These are phyloP conservation scores for Rhinolophus sinicus DNA, from an alignment of 2,113 vertebrate genomes.

Conservation along the genomic window DNA sequence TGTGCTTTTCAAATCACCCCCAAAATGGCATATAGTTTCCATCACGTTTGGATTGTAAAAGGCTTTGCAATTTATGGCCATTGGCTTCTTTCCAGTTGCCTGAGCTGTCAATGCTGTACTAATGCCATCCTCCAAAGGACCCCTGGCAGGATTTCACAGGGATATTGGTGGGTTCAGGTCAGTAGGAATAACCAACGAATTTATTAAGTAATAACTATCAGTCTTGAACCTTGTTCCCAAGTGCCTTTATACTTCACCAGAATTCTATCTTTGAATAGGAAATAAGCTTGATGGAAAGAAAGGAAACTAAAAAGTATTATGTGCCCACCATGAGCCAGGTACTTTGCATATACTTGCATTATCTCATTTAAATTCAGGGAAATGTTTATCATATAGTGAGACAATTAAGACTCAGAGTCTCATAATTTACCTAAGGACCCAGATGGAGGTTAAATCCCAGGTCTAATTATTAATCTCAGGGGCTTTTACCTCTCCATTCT, in stretches of 20 bases:
- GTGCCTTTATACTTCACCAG: constrained; percentile 1
- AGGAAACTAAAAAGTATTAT: neutral
- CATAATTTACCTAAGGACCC: neutral
- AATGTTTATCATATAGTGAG: constrained; percentile 29
- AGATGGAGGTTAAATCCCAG: neutral
- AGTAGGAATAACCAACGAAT: neutral
- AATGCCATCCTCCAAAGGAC: constrained; percentile 74
- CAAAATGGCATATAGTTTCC: constrained; percentile 74
- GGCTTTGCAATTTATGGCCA: constrained; percentile 76
- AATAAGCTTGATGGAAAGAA: constrained; percentile 12
- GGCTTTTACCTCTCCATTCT: neutral
- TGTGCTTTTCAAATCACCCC: constrained; percentile 81
- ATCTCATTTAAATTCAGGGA: constrained; percentile 19
- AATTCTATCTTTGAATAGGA: constrained; percentile 39
- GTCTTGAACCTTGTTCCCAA: constrained; percentile 27
- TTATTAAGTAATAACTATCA: constrained; percentile 63
- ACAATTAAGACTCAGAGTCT: neutral
- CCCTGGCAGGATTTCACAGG: constrained; percentile 64
- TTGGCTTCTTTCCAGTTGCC: constrained; percentile 74
- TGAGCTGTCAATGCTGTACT: constrained; percentile 62
- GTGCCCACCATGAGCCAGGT: neutral
- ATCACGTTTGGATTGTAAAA: constrained; percentile 73
- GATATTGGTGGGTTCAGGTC: constrained; percentile 50
- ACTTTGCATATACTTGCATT: neutral
- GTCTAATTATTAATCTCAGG: neutral